phyloP scores from a whole-genome alignment of 2,888 invertebrate genomes.

The Tuberolachnus salignus region DNA sequence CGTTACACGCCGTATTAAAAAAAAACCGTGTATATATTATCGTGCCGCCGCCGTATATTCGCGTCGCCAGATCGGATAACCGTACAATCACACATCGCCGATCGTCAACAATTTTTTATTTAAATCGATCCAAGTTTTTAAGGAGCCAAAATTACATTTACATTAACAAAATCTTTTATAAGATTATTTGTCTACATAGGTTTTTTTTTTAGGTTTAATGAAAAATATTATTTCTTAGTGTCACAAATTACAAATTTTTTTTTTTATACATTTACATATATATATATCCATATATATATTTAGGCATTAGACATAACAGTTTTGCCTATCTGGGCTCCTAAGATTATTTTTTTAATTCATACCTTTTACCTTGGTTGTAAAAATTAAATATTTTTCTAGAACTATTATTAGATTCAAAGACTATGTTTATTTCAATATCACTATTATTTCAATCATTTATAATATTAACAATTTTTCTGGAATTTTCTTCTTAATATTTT shows the following conservation, averaged over 20 bases:
- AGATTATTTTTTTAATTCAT: conserved; percentile 40
- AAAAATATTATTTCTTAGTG: conserved; percentile 50
- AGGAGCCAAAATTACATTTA: conserved; percentile 54
- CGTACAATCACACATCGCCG: conserved; percentile 53
- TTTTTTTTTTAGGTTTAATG: conserved; percentile 49
- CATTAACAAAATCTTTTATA: conserved; percentile 29
- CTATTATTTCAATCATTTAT: conserved; percentile 30
- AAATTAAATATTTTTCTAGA: conserved; percentile 38
- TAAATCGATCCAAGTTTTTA: conserved; percentile 36
- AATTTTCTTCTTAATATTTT: conserved; percentile 54
- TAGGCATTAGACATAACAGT: conserved; percentile 41
- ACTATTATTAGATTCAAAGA: conserved; percentile 35
- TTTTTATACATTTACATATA: conserved; percentile 5
- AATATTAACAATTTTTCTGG: conserved; percentile 48
- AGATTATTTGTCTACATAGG: conserved; percentile 51
- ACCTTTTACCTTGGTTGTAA: conserved; percentile 33
- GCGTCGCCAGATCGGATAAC: conserved; percentile 54
- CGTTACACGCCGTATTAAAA: conserved; percentile 58
- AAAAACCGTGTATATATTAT: conserved; percentile 52
- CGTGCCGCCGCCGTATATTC: conserved; percentile 54
- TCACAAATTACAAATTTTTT: conserved; percentile 47
- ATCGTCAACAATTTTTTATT: conserved; percentile 54
- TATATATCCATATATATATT: background rate
- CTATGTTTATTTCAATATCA: conserved; percentile 35
- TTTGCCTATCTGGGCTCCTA: conserved; percentile 40